These are phyloP conservation scores for Caenorhabditis doughertyi DNA, from an alignment of 2,888 invertebrate genomes.

Conservation along the genomic window DNA sequence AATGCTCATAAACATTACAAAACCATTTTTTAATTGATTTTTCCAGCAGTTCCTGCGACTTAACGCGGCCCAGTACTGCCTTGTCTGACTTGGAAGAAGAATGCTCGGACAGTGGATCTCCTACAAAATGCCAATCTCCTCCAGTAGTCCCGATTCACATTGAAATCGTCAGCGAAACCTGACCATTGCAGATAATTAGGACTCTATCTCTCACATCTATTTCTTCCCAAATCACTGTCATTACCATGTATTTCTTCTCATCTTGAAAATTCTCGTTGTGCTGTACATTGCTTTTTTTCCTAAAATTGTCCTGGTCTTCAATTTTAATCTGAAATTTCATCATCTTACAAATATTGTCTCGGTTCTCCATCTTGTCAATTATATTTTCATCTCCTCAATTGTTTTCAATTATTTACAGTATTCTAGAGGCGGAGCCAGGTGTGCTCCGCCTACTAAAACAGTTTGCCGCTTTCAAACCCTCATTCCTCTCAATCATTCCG, in stretches of 20 bases:
- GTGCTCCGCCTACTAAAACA: neutral
- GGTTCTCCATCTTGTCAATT: neutral
- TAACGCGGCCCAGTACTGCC: conserved; percentile 70
- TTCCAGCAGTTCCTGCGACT: conserved; percentile 68
- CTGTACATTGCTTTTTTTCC: conserved; percentile 22
- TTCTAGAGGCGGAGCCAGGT: conserved; percentile 9
- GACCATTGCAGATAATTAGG: neutral
- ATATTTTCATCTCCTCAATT: neutral
- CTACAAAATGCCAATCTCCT: conserved; percentile 59
- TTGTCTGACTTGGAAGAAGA: conserved; percentile 73
- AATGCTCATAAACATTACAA: neutral
- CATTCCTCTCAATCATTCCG: conserved; percentile 22
- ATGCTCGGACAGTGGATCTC: conserved; percentile 69
- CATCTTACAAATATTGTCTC: neutral
- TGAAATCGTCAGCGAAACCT: conserved; percentile 59
- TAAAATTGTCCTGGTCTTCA: too few species aligned
- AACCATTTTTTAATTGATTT: neutral
- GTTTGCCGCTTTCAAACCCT: neutral
- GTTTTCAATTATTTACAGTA: neutral
- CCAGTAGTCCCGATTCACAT: conserved; percentile 57
- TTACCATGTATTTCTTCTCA: conserved; percentile 9
- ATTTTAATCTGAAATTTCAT: conserved; percentile 15
- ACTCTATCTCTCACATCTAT: neutral
- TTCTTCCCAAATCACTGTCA: conserved; percentile 1
- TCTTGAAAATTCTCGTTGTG: conserved; percentile 18